These are phyloP conservation scores for Tetheella fluctuosa DNA, from an alignment of 2,888 invertebrate genomes.

Conservation along the genomic window DNA sequence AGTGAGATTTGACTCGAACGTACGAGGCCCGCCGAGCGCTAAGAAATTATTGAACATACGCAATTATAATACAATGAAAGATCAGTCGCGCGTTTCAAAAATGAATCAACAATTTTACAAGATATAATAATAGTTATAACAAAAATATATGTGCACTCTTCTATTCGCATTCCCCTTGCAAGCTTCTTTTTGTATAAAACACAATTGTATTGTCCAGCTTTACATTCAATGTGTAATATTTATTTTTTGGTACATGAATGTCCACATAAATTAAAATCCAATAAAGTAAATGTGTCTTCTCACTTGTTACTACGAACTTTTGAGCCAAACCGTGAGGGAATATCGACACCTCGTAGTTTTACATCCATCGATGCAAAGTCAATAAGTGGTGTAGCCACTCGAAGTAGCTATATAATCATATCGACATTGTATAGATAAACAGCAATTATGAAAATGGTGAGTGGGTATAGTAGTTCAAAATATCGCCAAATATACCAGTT, in stretches of 20 bases:
- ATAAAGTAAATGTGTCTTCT: conserved; percentile 61
- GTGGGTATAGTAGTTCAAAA: background rate
- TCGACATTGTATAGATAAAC: background rate
- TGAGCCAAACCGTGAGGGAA: background rate
- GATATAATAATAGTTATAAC: conserved; percentile 68
- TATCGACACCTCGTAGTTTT: no score
- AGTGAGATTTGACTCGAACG: conserved; percentile 41
- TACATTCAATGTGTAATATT: conserved; percentile 52
- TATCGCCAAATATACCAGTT: background rate
- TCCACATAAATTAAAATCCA: conserved; percentile 66
- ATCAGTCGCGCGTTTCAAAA: conserved; percentile 70
- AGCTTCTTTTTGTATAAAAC: conserved; percentile 46
- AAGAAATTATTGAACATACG: conserved; percentile 13
- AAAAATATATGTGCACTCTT: conserved; percentile 75
- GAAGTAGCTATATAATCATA: background rate
- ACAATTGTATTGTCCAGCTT: conserved; percentile 54
- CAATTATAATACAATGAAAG: conserved; percentile 62
- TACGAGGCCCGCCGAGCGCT: conserved; percentile 28
- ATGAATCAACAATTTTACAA: conserved; percentile 75
- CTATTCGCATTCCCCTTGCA: conserved; percentile 42
- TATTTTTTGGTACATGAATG: conserved; percentile 75
- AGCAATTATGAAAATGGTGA: background rate
- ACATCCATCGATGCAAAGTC: no score
- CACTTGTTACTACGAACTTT: conserved; percentile 17
- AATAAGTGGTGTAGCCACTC: background rate